Base-by-base conservation (phyloP, 2,888 invertebrate genomes). In the Panopea generosa region DNA sequence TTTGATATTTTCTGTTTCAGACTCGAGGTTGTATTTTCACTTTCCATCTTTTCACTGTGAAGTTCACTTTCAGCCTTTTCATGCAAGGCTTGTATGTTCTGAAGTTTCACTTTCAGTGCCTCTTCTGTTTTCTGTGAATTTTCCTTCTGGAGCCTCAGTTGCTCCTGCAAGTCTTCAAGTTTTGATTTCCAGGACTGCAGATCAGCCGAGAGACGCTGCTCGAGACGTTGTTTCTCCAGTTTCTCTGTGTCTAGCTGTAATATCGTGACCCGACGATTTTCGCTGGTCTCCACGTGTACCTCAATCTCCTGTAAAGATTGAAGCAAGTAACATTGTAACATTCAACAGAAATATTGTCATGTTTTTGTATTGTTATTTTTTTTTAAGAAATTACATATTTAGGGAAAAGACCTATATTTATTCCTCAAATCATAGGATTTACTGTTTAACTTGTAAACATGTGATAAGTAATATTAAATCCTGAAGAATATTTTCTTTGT, bases 221-320 rank as follows among this genome's bases (percentile, higher is more conserved):
- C 77, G 1, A 57, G 22, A 47, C 53, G 53, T 22, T 55, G 70
- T 49, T 74, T 66, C 49, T 77, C 74, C 11, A 60, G 50, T 20
- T 75, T 65, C 47, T 74, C 82, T 2, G 62, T 45, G 53, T 84
- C 84, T 33, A 78, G 56, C 11, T 82, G 71, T 11, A 72, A 62
- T 14, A 84, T 68, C 2, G 84, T 84, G 33, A 66, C 60, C 14
- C 82, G 20, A 33, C 83, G 52, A 20, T 53, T 70, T 40, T 82
- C 84, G 66, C 63, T 75, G 2, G 70, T 67, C 16, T 56, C 53
- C 33, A 75, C 77, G 16, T 80, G 77, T 14, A 59, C 49, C 52
- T 84, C 84, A 47, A 75, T 33, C 49, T 84, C 84, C 84, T 84
- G 67, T 2, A 76, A 67, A 29, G 9, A 40, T 11, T 40, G 9